phyloP scores from a whole-genome alignment of 2,888 invertebrate species.

The Stenoptilia bipunctidactyla region DNA sequence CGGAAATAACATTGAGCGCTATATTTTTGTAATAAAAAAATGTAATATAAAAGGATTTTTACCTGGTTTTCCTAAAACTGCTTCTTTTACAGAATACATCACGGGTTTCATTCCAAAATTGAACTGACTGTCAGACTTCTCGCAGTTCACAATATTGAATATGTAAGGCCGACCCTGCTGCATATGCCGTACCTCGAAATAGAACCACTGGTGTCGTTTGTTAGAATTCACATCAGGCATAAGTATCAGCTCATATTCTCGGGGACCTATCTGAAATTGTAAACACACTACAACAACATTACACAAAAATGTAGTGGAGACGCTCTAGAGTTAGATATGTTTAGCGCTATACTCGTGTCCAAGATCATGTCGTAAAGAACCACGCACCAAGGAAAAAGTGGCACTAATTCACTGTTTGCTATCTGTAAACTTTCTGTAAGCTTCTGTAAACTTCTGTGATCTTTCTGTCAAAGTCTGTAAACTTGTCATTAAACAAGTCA shows the following conservation, averaged over 20 bases:
- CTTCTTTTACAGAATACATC: conserved; percentile 84
- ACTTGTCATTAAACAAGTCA: no score
- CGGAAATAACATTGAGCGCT: background rate
- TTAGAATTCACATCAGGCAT: conserved; percentile 86
- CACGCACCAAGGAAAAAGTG: no score
- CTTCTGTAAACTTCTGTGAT: no score
- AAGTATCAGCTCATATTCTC: conserved; percentile 86
- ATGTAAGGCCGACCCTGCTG: conserved; percentile 76
- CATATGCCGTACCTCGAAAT: conserved; percentile 89
- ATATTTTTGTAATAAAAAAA: background rate
- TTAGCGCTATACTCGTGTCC: no score
- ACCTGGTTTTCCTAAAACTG: conserved; percentile 67
- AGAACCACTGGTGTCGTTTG: conserved; percentile 90
- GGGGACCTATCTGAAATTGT: conserved; percentile 74
- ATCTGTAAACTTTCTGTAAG: no score
- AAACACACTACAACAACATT: no score
- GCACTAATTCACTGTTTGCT: no score
- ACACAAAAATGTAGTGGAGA: no score
- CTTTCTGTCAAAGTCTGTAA: no score
- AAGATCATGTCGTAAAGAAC: no score
- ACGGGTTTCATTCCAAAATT: conserved; percentile 92
- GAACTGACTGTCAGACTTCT: conserved; percentile 88
- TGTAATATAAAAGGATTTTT: conserved; percentile 7
- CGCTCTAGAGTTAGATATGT: no score
- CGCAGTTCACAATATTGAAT: conserved; percentile 90